Evolutionary conservation across 2,113 vertebrate genomes (phyloP), one percentile per base, ranked within the genome.

Genomic region (Arenaria interpres): DNA sequence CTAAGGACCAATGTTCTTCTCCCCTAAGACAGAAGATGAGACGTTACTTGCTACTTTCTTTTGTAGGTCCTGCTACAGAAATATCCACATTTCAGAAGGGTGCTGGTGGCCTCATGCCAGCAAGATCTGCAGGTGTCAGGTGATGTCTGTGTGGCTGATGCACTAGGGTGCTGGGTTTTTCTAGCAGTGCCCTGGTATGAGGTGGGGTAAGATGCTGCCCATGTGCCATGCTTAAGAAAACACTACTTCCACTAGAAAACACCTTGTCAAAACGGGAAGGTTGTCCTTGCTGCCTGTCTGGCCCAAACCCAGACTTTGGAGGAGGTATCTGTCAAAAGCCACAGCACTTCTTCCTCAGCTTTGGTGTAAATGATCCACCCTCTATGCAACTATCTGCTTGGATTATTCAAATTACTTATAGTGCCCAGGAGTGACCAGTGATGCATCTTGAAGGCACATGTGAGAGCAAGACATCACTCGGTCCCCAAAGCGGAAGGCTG

Each of bases 211-310:
- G 56, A 30, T 68, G n/a, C 18, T 72, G 10, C 3, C 23, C 10
- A 2, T 6, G 4, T 50, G 39, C 30, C 0, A 0, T 3, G 7
- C 24, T 60, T 74, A 53, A 76, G 28, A 92, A 91, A 57, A 77
- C 10, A 33, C 0, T 3, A 18, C 7, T 86, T 79, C 14, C 27
- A 66, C 23, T 18, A 79, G n/a, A 48, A 83, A 81, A 81, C 6
- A 54, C 12, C 35, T 80, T 64, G 66, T 14, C 57, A 62, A 82
- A 60, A 32, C 9, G 4, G 39, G 21, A 90, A 77, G 5, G 2
- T 90, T 63, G 28, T 8, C 28, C 46, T 86, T 88, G 24, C 37
- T 66, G 6, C 25, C 68, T 86, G 25, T 33, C 35, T 60, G 67
- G 48, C 39, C 45, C 35, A 72, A 56, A 76, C 4, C 2, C 60